Evolutionary conservation across 2,113 vertebrate genomes (phyloP), one percentile per base, ranked within the genome.

Genomic region (Forbesichthys papilliferus): DNA sequence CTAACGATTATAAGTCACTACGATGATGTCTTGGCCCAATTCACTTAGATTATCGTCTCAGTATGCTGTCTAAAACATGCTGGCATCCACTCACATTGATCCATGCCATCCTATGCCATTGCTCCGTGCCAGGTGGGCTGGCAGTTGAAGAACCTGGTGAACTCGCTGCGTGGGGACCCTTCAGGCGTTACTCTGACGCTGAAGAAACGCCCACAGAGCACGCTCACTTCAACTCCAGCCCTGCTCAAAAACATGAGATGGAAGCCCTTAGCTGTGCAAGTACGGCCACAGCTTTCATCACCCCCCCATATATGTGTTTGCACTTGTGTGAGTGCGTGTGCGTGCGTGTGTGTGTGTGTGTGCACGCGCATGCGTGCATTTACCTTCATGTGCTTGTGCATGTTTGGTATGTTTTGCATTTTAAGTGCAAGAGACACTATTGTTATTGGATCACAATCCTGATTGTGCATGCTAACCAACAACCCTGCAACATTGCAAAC

Each of bases 181-280:
- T 88, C 89, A 9, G 92, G 93, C 20, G 93, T 93, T 55, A 92
- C 86, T 52, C 81, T 93, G 72, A 93, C 92, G 0, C 80, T 93
- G 73, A 93, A 93, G 84, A 93, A 93, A 71, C 90, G 93, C 34
- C 93, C 93, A 18, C 93, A 93, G 82, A 93, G 93, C 80, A 93
- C 93, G 5, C 88, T 93, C 58, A 93, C 91, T 0, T 93, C 92
- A 0, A 92, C 93, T 6, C 93, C 93, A 2, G 93, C 93, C 69
- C 85, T 93, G 74, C 91, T 93, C 51, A 93, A 93, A 80, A 93
- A 93, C 85, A 93, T 93, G 93, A 87, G 93, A 70, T 93, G 93
- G 93, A 93, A 93, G 77, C 93, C 93, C 8, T 76, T 93, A 63
- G 93, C 93, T 53, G 80, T 93, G 85, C 93, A 93, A 77, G 93